phyloP scores from a whole-genome alignment of 2,888 invertebrate genomes.

The Willowsia nigromaculata region DNA sequence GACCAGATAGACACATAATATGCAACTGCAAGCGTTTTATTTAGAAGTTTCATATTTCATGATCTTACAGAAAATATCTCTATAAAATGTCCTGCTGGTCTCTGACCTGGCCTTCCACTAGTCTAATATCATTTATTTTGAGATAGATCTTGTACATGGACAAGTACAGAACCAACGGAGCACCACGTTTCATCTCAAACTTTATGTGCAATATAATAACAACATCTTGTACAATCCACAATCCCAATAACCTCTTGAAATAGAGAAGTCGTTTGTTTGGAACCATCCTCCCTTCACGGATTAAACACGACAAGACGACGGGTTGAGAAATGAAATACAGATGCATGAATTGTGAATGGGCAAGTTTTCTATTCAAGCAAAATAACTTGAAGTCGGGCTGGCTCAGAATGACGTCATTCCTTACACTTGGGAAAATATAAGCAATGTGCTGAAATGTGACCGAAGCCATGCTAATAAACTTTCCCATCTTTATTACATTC shows the following conservation, averaged over 20 bases:
- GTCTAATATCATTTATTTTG: constrained; percentile 40
- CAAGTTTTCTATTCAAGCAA: constrained; percentile 19
- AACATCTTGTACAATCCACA: not conserved
- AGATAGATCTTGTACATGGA: constrained; percentile 5
- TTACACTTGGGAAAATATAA: not conserved
- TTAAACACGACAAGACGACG: not conserved
- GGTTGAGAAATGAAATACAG: constrained; percentile 31
- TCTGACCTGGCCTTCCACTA: constrained; percentile 35
- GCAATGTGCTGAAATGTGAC: not conserved
- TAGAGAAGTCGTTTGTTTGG: not conserved
- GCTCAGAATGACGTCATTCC: constrained; percentile 38
- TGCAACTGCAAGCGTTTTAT: too few species aligned
- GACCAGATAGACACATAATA: too few species aligned
- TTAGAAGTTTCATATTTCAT: too few species aligned
- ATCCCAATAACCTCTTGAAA: not conserved
- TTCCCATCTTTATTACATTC: not conserved
- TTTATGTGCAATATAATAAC: constrained; percentile 5
- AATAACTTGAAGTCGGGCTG: not conserved
- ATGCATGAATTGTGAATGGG: constrained; percentile 54
- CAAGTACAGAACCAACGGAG: not conserved
- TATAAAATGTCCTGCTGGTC: too few species aligned
- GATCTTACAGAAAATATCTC: too few species aligned
- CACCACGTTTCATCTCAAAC: not conserved
- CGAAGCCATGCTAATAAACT: not conserved
- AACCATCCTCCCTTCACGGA: not conserved